Evolutionary conservation across 64 coral and sea anemone genomes (phyloP).

Genomic region (Montipora foliosa): DNA sequence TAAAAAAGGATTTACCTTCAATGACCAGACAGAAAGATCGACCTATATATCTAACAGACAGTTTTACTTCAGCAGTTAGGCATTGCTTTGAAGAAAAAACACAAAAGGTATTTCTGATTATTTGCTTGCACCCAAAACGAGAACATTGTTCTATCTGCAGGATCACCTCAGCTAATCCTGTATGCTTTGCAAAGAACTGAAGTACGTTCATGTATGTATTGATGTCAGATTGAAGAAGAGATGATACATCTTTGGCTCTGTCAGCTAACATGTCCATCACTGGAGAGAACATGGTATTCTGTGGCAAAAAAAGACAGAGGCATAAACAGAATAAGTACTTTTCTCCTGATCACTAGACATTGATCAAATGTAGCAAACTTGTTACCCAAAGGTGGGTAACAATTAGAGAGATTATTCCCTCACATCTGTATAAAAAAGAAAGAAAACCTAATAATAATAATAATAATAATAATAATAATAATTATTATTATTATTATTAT

Average conservation of each 20-base stretch:
- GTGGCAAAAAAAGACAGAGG: not conserved
- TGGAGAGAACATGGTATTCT: constrained; percentile 28
- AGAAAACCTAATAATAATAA: too few relatives aligned
- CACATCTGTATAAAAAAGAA: too few relatives aligned
- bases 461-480: too few relatives aligned
- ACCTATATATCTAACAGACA: too few relatives aligned
- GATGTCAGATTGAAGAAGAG: constrained; percentile 41
- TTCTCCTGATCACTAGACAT: not conserved
- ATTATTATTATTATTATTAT: too few relatives aligned
- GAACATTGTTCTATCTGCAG: not conserved
- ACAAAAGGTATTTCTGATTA: too few relatives aligned
- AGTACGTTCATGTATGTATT: constrained; percentile 34
- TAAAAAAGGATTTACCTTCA: too few relatives aligned
- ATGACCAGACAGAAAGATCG: not conserved
- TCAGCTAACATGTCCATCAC: constrained; percentile 25
- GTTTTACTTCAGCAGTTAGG: too few relatives aligned
- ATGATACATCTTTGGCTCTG: constrained; percentile 25
- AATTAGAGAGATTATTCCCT: too few relatives aligned
- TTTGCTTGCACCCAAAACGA: not conserved
- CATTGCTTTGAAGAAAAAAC: not conserved
- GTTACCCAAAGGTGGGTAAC: too few relatives aligned
- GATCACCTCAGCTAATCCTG: constrained; percentile 54
- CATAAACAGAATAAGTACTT: too few relatives aligned
- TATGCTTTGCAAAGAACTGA: constrained; percentile 52
- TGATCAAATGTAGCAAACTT: not conserved